Evolutionary conservation across 2,113 vertebrate genomes (phyloP).

Genomic region (Lycocorax pyrrhopterus): DNA sequence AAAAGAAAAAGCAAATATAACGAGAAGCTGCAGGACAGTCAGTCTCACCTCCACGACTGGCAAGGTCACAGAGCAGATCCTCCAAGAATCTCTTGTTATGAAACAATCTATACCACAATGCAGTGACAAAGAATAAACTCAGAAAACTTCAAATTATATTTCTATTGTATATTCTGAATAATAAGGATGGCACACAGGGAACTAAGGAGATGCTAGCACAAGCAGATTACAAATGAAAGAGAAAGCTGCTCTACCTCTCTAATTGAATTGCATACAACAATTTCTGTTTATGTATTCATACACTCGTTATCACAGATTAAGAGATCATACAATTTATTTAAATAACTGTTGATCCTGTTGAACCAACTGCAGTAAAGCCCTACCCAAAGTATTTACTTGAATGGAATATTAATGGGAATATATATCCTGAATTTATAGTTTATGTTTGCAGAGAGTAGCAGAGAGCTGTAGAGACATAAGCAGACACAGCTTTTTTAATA

Average conservation of each 20-base stretch:
- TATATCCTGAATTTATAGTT: not conserved
- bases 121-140: not conserved
- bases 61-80: not conserved
- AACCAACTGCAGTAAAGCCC: not conserved
- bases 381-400: not conserved
- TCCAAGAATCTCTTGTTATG: not conserved
- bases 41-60: not conserved
- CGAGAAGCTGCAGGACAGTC: accelerated
- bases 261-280: not conserved
- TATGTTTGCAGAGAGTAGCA: not conserved
- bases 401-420: conserved; percentile 1
- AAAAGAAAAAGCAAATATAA: not conserved
- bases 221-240: not conserved
- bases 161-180: not conserved
- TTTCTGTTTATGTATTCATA: not conserved
- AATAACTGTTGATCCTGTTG: not conserved
- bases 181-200: not conserved
- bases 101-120: not conserved
- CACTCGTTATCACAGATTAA: not conserved
- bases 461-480: not conserved
- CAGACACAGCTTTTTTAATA: not conserved
- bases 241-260: not conserved
- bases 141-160: not conserved
- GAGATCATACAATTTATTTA: not conserved
- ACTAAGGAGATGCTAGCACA: not conserved